Percentiles rank a stretch among this genome's conserved stretches.
These are phyloP conservation scores for Phengaris alcon DNA, from an alignment of 2,888 invertebrate species.

Conservation along the genomic window DNA sequence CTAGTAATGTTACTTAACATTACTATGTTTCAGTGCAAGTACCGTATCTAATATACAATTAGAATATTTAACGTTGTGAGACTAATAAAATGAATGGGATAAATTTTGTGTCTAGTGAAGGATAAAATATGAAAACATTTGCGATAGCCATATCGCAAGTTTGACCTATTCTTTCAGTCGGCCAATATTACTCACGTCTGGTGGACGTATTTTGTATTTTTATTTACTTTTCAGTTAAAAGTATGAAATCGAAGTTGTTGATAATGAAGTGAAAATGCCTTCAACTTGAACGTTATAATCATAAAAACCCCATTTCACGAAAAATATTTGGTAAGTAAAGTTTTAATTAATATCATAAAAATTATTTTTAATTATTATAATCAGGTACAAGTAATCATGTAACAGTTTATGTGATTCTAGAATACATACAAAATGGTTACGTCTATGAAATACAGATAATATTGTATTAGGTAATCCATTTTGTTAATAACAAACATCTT, in stretches of 20 bases:
- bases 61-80: no score
- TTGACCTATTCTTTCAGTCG: conserved; percentile 19
- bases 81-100: no score
- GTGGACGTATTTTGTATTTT: neutral
- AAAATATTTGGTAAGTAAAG: neutral
- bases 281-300: neutral
- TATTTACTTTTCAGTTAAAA: neutral
- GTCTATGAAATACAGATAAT: neutral
- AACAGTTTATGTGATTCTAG: neutral
- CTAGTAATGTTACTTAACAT: no score
- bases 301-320: neutral
- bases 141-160: neutral
- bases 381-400: neutral
- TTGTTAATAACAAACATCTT: no score
- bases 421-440: neutral
- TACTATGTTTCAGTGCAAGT: no score
- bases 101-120: neutral
- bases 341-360: neutral
- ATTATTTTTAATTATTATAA: neutral
- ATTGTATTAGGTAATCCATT: no score
- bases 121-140: neutral
- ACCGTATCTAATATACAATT: no score
- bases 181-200: neutral
- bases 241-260: neutral
- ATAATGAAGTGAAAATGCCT: neutral